These are phyloP conservation scores for Lethenteron camtschaticum DNA, from an alignment of 2,113 vertebrate species.

Conservation along the genomic window DNA sequence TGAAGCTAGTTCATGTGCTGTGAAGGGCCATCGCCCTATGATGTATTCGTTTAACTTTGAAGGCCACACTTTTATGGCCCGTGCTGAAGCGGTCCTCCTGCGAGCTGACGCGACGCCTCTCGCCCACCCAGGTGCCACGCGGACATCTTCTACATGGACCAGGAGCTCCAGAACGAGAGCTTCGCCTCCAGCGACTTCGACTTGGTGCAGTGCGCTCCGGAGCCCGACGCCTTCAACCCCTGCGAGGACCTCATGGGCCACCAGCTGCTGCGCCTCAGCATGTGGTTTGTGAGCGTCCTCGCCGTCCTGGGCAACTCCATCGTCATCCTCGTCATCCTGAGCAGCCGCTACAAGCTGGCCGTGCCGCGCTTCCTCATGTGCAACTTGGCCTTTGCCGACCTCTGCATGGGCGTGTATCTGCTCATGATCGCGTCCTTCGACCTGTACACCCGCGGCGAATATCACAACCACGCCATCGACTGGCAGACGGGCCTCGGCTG, in stretches of 20 bases:
- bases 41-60: constrained; percentile 7
- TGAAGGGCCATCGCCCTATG: constrained; percentile 8
- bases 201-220: constrained; percentile 36
- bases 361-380: constrained; percentile 73
- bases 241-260: constrained; percentile 76
- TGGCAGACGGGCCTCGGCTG: constrained; percentile 69
- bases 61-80: constrained; percentile 22
- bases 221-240: constrained; percentile 58
- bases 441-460: constrained; percentile 38
- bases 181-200: constrained; percentile 25
- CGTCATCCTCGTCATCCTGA: constrained; percentile 41
- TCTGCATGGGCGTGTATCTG: constrained; percentile 73
- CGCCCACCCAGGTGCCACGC: constrained; percentile 17
- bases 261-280: constrained; percentile 37
- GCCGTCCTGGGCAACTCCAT: constrained; percentile 46
- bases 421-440: constrained; percentile 61
- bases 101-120: constrained; percentile 20
- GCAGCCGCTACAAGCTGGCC: constrained; percentile 44
- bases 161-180: constrained; percentile 24
- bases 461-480: constrained; percentile 65
- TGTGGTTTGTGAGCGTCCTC: constrained; percentile 52
- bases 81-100: constrained; percentile 19
- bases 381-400: constrained; percentile 59
- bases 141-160: constrained; percentile 16
- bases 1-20: background rate